phyloP scores from a whole-genome alignment of 2,888 invertebrate genomes.

The Oligia strigilis region DNA sequence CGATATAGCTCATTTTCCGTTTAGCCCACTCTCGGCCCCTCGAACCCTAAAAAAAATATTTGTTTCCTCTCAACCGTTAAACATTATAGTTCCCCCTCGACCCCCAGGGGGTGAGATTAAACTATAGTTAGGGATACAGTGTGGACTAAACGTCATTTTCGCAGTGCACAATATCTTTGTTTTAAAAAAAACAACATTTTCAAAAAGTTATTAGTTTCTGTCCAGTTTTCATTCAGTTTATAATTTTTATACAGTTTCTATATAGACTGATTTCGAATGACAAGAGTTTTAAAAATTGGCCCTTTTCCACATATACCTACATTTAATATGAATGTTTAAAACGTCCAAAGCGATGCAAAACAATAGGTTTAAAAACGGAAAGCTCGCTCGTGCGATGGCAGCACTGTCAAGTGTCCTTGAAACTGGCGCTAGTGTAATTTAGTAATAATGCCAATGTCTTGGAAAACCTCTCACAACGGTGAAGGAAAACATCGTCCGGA shows the following conservation, averaged over 20 bases:
- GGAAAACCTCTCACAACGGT: too few species aligned
- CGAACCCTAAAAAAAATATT: too few species aligned
- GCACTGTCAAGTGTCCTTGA: background rate
- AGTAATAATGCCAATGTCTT: background rate
- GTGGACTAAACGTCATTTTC: background rate
- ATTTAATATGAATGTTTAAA: background rate
- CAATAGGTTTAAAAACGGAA: too few species aligned
- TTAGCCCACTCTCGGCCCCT: too few species aligned
- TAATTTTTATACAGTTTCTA: background rate
- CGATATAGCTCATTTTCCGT: background rate
- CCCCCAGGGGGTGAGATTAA: too few species aligned
- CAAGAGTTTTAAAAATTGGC: background rate
- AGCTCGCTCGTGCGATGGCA: background rate
- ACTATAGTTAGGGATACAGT: too few species aligned
- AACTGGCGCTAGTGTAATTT: too few species aligned
- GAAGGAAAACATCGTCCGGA: too few species aligned
- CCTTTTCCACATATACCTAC: background rate
- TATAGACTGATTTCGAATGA: background rate
- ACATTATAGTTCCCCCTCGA: too few species aligned
- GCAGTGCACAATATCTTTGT: background rate
- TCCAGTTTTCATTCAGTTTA: background rate
- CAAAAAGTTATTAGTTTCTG: background rate
- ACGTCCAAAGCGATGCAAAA: background rate
- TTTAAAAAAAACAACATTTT: background rate
- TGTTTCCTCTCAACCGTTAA: too few species aligned